Percentiles rank a stretch among this genome's conserved stretches.
These are phyloP conservation scores for Heliconius nattereri DNA, from an alignment of 1,140 invertebrate genomes.

Conservation along the genomic window DNA sequence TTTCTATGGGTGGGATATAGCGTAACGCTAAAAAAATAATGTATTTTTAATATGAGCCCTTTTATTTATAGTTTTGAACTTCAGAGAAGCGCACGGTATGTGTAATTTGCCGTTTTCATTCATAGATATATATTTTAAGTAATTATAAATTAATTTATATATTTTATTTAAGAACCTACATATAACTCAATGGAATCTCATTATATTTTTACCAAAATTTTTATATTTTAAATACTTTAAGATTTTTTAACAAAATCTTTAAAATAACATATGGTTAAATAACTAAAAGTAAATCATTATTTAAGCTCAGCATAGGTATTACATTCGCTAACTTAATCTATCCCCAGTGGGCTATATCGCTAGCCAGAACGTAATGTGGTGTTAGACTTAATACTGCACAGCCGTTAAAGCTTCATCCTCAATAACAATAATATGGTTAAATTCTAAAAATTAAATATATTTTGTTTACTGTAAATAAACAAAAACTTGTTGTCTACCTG, in stretches of 20 bases:
- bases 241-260: not conserved
- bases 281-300: constrained; percentile 26
- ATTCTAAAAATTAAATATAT: not conserved
- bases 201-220: no score
- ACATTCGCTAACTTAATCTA: constrained; percentile 38
- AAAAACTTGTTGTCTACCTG: not conserved
- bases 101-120: no score
- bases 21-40: no score
- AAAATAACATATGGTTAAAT: not conserved
- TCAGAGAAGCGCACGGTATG: no score
- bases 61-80: no score
- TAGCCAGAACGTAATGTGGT: constrained; percentile 41
- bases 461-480: not conserved
- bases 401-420: constrained; percentile 29
- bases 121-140: no score
- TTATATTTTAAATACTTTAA: no score
- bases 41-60: no score
- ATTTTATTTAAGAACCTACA: no score
- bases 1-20: not conserved
- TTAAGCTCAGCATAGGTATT: constrained; percentile 36
- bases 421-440: not conserved
- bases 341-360: constrained; percentile 40
- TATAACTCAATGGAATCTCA: no score
- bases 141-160: no score
- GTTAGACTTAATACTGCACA: constrained; percentile 38